Conservation (phyloP, 2,888 invertebrate species). For the Horisme vitalbata region DNA sequence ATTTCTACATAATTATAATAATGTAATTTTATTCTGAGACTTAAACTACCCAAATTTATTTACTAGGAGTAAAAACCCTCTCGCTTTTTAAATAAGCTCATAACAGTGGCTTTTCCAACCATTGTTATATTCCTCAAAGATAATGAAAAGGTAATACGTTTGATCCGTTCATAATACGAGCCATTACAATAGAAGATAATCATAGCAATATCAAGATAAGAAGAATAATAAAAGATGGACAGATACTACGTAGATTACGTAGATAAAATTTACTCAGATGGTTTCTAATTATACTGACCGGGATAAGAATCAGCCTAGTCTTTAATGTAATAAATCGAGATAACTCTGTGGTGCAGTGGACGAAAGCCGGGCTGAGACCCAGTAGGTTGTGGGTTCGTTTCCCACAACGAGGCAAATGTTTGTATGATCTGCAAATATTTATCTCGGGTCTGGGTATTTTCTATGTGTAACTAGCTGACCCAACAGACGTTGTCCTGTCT, state of each 20-base stretch:
- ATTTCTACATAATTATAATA: no score
- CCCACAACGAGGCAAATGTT: no score
- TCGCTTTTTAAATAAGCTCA: background rate
- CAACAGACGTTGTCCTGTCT: no score
- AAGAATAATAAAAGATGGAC: conserved; percentile 28
- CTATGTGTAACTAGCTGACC: conserved; percentile 11
- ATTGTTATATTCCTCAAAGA: background rate
- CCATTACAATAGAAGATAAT: conserved; percentile 30
- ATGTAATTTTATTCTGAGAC: no score
- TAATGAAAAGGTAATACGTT: conserved; percentile 11
- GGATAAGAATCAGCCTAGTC: conserved; percentile 6
- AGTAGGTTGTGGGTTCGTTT: no score
- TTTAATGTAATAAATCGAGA: background rate
- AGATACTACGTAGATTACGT: conserved; percentile 26
- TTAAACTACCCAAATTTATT: no score
- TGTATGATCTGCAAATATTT: no score
- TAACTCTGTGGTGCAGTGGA: background rate
- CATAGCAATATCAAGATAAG: conserved; percentile 27
- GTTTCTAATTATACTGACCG: conserved; percentile 21
- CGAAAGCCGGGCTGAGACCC: no score
- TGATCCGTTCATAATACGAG: conserved; percentile 22
- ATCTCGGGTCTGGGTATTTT: no score
- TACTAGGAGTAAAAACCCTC: no score
- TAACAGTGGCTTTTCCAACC: background rate
- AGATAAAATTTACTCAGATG: conserved; percentile 32